Base-by-base conservation (phyloP, 2,888 invertebrate genomes). In the Tryphoninae sp. region DNA sequence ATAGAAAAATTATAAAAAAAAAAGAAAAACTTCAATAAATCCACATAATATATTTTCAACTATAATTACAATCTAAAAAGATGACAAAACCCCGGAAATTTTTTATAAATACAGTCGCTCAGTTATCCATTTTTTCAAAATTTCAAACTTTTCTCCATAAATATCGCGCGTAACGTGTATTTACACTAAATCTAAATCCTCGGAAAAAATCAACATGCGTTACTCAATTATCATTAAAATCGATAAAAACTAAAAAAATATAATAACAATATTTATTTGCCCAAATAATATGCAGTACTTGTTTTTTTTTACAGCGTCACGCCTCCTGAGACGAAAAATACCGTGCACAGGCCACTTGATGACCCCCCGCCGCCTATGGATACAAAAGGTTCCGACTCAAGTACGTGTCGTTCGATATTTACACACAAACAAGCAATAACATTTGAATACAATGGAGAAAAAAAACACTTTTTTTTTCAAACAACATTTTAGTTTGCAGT, bases 271-370 rank as follows among this genome's bases (percentile, higher is more conserved):
- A 1, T 33, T 33, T 33, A 6, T 33, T 33, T 33, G 33, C 33
- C 33, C 33, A 45, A 45, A 45, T 45, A 13, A 13, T 45, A 13
- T 45, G 9, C 13, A 75, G 3, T 59, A 53, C 1, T 67, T 67
- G n/a, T 55, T 64, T 78, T 71, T 23, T 68, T n/a, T 19, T 16
- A 33, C 90, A 97, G 97, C 97, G 86, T 96, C 97, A 69, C 94
- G 96, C 87, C 95, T 97, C 89, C 93, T 97, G 73, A 95, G 97
- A 84, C 94, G 96, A 84, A 96, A 96, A 90, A 95, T 97, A 84
- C 97, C 97, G 67, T 97, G 97, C 93, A 96, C 97, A 16, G 97
- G 97, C 73, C 97, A 97, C 90, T 93, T 97, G 89, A 95, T 97
- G 94, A 96, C 97, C 87, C 97, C 97, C 79, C 95, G 97, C 86